A percentile compares a stretch with the other conserved stretches of the same genome.
Evolutionary conservation across 2,113 vertebrate genomes (phyloP).

Genomic region (Epinephelus fuscoguttatus): DNA sequence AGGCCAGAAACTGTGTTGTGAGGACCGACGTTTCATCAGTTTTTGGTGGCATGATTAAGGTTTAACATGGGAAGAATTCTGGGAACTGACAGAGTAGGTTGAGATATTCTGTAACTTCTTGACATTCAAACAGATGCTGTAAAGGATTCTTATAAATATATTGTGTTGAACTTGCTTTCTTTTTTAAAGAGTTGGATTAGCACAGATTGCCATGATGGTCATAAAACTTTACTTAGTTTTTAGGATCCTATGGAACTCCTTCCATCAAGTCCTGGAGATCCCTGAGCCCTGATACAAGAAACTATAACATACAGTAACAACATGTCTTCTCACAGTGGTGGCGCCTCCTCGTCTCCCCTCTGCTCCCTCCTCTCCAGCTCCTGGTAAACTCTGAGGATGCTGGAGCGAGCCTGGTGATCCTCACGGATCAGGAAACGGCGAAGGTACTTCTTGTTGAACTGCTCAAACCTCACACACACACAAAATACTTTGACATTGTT

Average conservation of each 20-base stretch:
- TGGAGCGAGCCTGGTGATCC: constrained; percentile 85
- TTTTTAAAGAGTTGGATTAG: background rate
- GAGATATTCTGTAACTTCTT: background rate
- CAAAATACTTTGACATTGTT: background rate
- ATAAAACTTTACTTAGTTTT: background rate
- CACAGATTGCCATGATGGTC: background rate
- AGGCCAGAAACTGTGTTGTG: background rate
- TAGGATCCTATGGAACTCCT: background rate
- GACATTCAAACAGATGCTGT: background rate
- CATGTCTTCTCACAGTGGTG: constrained; percentile 47
- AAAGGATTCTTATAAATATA: background rate
- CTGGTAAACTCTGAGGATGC: constrained; percentile 89
- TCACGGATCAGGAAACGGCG: constrained; percentile 88
- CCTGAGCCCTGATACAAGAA: background rate
- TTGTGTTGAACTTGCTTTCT: background rate
- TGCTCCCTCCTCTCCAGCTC: constrained; percentile 88
- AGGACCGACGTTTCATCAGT: background rate
- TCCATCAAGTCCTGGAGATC: background rate
- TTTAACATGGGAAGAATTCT: background rate
- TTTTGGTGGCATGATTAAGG: background rate
- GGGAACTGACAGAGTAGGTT: too few relatives aligned
- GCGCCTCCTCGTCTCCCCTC: constrained; percentile 77
- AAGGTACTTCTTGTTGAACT: constrained; percentile 89
- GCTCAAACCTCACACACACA: constrained; percentile 82
- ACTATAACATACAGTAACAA: background rate